phyloP scores from a whole-genome alignment of 2,888 invertebrate genomes.

The Aproaerema taeniolella region DNA sequence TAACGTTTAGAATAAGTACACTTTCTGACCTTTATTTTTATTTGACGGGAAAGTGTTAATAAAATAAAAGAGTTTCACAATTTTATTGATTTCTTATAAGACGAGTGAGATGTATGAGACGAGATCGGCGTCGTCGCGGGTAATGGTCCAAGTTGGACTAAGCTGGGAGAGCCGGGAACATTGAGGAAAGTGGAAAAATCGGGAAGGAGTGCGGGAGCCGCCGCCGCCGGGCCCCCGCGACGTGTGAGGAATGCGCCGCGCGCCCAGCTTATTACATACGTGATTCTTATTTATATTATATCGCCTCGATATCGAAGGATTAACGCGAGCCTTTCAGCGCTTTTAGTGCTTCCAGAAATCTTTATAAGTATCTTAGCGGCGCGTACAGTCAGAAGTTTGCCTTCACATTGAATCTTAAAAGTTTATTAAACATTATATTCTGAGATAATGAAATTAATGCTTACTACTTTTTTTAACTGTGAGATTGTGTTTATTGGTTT shows the following conservation, averaged over 20 bases:
- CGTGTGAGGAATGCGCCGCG: constrained; percentile 67
- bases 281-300: constrained; percentile 76
- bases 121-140: constrained; percentile 42
- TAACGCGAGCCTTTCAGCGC: constrained; percentile 58
- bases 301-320: constrained; percentile 61
- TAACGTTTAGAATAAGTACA: too few relatives aligned
- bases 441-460: too few relatives aligned
- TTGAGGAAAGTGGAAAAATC: neutral
- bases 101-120: too few relatives aligned
- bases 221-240: constrained; percentile 46
- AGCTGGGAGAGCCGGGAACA: constrained; percentile 29
- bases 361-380: constrained; percentile 46
- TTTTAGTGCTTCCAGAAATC: constrained; percentile 41
- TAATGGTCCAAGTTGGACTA: constrained; percentile 69
- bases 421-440: too few relatives aligned
- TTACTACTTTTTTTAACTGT: too few relatives aligned
- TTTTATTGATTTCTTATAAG: too few relatives aligned
- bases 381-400: neutral
- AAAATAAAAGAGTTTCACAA: too few relatives aligned
- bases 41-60: too few relatives aligned
- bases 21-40: too few relatives aligned
- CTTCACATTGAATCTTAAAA: too few relatives aligned
- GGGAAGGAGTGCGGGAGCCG: constrained; percentile 34
- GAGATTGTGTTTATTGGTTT: too few relatives aligned
- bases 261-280: constrained; percentile 70